phyloP scores from a whole-genome alignment of 2,888 invertebrate genomes.

The Unio delphinus region DNA sequence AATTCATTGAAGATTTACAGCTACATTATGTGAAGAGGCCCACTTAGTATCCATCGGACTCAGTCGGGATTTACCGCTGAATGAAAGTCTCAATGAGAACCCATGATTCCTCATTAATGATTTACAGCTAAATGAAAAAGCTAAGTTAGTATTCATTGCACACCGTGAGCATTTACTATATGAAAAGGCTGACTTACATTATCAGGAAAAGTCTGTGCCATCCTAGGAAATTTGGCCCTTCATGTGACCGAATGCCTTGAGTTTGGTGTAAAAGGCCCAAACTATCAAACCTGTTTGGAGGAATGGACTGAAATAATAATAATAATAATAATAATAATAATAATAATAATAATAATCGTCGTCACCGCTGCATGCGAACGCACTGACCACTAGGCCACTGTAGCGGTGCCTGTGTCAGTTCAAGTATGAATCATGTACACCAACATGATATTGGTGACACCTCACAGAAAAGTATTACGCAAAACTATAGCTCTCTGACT shows the following conservation, averaged over 20 bases:
- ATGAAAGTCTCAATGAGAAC: neutral
- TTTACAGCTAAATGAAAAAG: neutral
- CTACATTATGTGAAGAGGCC: neutral
- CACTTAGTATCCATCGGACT: neutral
- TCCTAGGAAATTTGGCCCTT: slow-evolving; percentile 57
- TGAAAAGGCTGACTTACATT: slow-evolving; percentile 42
- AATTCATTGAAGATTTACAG: neutral
- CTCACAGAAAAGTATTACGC: too few species aligned
- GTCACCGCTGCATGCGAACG: too few species aligned
- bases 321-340: too few species aligned
- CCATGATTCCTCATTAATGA: neutral
- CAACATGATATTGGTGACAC: too few species aligned
- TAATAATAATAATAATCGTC: too few species aligned
- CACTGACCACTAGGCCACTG: too few species aligned
- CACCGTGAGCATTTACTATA: neutral
- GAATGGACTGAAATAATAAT: slow-evolving; percentile 40
- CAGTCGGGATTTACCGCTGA: neutral
- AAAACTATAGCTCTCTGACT: too few species aligned
- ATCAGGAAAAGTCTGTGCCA: slow-evolving; percentile 56
- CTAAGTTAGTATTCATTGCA: too few species aligned
- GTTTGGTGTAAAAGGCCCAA: slow-evolving; percentile 53
- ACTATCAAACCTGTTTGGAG: slow-evolving; percentile 58
- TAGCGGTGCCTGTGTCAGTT: too few species aligned
- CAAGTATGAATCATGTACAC: too few species aligned
- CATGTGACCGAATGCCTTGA: slow-evolving; percentile 51